Evolutionary conservation across 1,140 invertebrate genomes (phyloP), one percentile per base, ranked within the genome.

Genomic region (Rhopalosiphum maidis): DNA sequence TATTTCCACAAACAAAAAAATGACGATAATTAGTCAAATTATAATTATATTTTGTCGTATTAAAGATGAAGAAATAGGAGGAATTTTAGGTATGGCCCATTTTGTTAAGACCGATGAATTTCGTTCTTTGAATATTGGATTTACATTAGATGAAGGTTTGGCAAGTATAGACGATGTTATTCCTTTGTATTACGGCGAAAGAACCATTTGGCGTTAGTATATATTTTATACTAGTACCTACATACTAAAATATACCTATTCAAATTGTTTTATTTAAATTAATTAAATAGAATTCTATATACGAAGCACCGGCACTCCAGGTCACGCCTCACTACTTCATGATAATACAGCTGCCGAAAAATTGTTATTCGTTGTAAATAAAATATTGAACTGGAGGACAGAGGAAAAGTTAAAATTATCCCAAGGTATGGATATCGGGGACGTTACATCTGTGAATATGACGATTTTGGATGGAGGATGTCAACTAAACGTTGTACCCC

Each of bases 61-160:
- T 94, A 94, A 95, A 97, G 98, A 99, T 95, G 99, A 99, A 95
- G 99, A 99, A 96, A 97, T 98, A 94, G 98, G 98, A 0, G 98
- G 98, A 6, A 95, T 96, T 4, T 96, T 97, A 88, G 98, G 98
- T 35, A 99, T 99, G 98, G 95, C 96, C 93, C 95, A 96, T 93
- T 99, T 99, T 95, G 96, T 98, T 0, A 95, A 97, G n/a, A 97
- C 97, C 0, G 95, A 97, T 37, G 96, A 97, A 68, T 99, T 99
- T 94, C 96, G 97, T 94, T 95, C 96, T 9, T 95, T 99, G 23
- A 99, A 99, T 95, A 95, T 99, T 94, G 98, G 98, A 2, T 98
- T 99, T 95, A 97, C 97, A 41, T 95, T 99, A 83, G 98, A 99
- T 95, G 99, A 99, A 96, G 98, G 98, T 9, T 96, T 97, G 91